Evolutionary conservation across 2,888 invertebrate species (phyloP), one percentile per base, ranked within the genome.

Genomic region (Morpho helenor): DNA sequence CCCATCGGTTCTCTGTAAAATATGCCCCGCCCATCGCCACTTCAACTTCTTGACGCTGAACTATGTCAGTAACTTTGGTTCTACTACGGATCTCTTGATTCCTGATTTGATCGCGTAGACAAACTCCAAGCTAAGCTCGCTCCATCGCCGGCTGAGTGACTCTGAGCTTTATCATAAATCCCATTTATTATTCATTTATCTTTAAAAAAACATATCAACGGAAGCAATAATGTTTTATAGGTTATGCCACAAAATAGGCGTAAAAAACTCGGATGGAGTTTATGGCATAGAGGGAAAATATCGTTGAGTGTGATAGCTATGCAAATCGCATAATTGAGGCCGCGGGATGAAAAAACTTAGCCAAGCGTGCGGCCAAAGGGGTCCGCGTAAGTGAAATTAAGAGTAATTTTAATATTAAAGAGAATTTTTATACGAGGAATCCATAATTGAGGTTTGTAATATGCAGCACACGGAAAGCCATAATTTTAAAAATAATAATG

Each of bases 241-340:
- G 60, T 46, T 52, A 56, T 47, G 59, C 47, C 60, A 49, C 63
- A 58, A 64, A 71, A 67, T 66, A 69, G 69, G 71, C 65, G 68
- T 66, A 67, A 66, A 69, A 70, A 70, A 57, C 54, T 66, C 61
- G 61, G 60, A 59, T 57, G 63, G 42, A 48, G 63, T 65, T 59
- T 66, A 65, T 65, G 63, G 68, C 60, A 61, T 59, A 61, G 69
- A 56, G 59, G 60, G 63, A 60, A 31, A 64, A 63, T 64, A 64
- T 60, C 64, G 52, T 56, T 46, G 59, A 56, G 64, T 61, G 63
- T 53, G 79, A 76, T 74, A 72, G 72, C 67, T 74, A 82, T 81
- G 82, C 80, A 82, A 82, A 82, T 82, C 73, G 69, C 69, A 75
- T 82, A 80, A 82, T 81, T 80, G 80, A 72, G 75, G 70, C 66